Evolutionary conservation across 2,888 invertebrate species (phyloP).

Genomic region (Idaea dimidiata): DNA sequence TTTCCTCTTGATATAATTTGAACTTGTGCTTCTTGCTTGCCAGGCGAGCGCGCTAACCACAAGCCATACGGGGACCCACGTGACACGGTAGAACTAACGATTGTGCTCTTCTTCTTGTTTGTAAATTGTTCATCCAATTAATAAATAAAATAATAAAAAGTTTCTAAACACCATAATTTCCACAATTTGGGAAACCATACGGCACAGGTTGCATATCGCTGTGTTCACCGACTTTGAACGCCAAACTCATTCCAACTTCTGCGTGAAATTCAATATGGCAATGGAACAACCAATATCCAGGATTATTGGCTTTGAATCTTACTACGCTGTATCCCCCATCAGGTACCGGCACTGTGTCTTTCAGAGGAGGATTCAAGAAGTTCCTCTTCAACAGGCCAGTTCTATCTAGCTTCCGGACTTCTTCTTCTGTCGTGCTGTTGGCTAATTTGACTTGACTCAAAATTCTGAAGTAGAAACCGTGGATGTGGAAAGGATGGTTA

Average conservation of each 20-base stretch:
- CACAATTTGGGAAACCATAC: conserved; percentile 88
- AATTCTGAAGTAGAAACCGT: conserved; percentile 91
- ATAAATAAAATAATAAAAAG: no score
- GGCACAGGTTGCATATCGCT: conserved; percentile 88
- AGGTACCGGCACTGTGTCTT: conserved; percentile 94
- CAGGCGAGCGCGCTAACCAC: no score
- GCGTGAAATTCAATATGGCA: conserved; percentile 96
- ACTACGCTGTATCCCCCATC: conserved; percentile 94
- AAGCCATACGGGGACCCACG: no score
- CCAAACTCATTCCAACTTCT: conserved; percentile 93
- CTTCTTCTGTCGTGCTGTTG: conserved; percentile 83
- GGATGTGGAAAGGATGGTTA: conserved; percentile 94
- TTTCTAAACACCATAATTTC: conserved; percentile 35
- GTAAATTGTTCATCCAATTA: no score
- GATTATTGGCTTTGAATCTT: conserved; percentile 91
- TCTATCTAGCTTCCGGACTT: conserved; percentile 84
- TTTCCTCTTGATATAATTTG: no score
- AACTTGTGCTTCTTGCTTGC: no score
- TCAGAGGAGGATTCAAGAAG: conserved; percentile 86
- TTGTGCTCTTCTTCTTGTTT: no score
- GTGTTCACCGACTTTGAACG: conserved; percentile 92
- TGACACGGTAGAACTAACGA: no score
- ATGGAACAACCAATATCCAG: conserved; percentile 95
- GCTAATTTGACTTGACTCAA: conserved; percentile 88
- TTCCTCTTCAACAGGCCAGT: conserved; percentile 86